Base-by-base conservation (phyloP, 2,113 vertebrate species). In the Laterallus jamaicensis region DNA sequence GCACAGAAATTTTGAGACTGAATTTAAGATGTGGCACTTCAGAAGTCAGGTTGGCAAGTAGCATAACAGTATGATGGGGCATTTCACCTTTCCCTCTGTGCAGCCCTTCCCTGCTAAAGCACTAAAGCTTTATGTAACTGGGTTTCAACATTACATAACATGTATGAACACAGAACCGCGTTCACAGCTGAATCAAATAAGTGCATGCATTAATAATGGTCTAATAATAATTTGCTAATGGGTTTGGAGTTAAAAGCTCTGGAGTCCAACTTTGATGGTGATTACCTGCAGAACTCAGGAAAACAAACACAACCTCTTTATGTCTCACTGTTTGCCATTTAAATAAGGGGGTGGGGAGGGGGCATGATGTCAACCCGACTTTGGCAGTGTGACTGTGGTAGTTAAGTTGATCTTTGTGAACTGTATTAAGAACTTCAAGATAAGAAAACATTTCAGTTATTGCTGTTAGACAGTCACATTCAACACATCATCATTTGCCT, bases 81-180 rank as follows among this genome's bases (percentile, higher is more conserved):
- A 71, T 93, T 93, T 90, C 60, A 94, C 82, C 75, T 31, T 77
- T 91, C 75, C 71, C 32, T 88, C 68, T 25, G 28, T 3, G 21
- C 55, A 50, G 4, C 47, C 82, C 40, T 86, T 28, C 87, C 42
- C 66, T 59, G 1, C 32, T 88, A 37, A 31, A 20, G 64, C 82
- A 70, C 67, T 70, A 55, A 77, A 74, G 75, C 71, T 93, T 95
- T 80, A 80, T 42, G 52, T 91, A 88, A 89, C 89, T 35, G 62
- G 77, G 86, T 84, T 92, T 93, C 92, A 83, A 67, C 73, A 71
- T 83, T 88, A 86, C 66, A 47, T 86, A 88, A 92, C 73, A 77
- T 0, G 0, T 63, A 86, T 31, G 86, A 86, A 86, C 80, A 81
- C 9, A 12, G 15, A 90, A 62, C 25, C 52, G 50, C 2, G 0